These are phyloP conservation scores for Apis florea DNA, from an alignment of 1,140 invertebrate genomes.

Conservation along the genomic window DNA sequence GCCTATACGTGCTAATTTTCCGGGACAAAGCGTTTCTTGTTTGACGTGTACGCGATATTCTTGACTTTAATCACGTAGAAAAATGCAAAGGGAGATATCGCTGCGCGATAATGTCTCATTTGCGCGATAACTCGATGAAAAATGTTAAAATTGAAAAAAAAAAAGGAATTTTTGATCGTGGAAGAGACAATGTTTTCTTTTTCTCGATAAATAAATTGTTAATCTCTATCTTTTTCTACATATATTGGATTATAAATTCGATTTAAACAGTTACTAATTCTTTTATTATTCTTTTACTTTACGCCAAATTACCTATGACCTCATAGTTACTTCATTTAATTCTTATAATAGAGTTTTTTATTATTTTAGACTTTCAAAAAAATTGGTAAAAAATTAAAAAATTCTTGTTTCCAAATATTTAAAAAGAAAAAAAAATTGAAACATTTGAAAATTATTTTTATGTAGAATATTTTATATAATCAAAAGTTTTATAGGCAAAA, in stretches of 20 bases:
- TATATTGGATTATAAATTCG: not conserved
- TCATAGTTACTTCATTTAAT: too few relatives aligned
- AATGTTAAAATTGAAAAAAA: constrained; percentile 5
- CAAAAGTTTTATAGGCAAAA: too few relatives aligned
- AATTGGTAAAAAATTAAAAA: too few relatives aligned
- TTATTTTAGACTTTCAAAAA: too few relatives aligned
- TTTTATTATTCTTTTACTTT: too few relatives aligned
- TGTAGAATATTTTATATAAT: too few relatives aligned
- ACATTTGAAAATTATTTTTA: too few relatives aligned
- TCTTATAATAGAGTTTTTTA: too few relatives aligned
- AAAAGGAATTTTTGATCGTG: not conserved
- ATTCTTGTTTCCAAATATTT: too few relatives aligned
- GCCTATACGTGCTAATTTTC: constrained; percentile 1
- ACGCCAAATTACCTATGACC: too few relatives aligned
- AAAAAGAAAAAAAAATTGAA: too few relatives aligned
- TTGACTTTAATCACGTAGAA: constrained; percentile 35
- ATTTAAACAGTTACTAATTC: too few relatives aligned
- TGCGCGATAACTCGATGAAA: constrained; percentile 3
- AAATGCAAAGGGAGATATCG: not conserved
- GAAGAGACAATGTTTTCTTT: not conserved
- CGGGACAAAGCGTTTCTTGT: not conserved
- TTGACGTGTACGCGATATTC: constrained; percentile 9
- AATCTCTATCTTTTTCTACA: not conserved
- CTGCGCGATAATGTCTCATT: constrained; percentile 20
- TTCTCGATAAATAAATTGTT: not conserved